These are phyloP conservation scores for Tragulus kanchil DNA, from an alignment of 2,113 vertebrate species.

Conservation along the genomic window DNA sequence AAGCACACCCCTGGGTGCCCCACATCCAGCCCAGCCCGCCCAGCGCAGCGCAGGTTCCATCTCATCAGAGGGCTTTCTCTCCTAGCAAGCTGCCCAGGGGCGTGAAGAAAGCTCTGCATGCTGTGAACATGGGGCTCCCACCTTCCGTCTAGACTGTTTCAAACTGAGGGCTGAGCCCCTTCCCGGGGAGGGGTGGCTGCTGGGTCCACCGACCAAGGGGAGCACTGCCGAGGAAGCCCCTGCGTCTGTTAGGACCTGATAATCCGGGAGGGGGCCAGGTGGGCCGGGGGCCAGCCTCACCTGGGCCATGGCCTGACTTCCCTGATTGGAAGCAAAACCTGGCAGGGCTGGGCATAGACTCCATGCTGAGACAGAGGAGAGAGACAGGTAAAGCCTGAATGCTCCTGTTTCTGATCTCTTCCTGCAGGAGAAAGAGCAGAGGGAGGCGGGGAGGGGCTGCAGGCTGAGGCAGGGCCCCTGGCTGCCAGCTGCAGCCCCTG, in stretches of 20 bases:
- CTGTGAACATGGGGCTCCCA: conserved; percentile 1
- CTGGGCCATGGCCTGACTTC: neutral
- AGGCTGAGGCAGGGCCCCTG: neutral
- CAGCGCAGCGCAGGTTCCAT: neutral
- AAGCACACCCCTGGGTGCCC: rapidly evolving
- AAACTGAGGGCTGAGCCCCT: conserved; percentile 42
- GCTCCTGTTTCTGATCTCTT: conserved; percentile 61
- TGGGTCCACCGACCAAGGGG: neutral
- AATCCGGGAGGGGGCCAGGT: neutral
- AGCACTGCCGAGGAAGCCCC: rapidly evolving
- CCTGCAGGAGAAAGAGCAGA: conserved; percentile 43
- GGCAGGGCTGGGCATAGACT: conserved; percentile 9
- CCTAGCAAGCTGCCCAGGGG: neutral
- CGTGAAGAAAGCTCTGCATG: neutral
- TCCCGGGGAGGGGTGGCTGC: neutral
- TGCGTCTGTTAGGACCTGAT: neutral
- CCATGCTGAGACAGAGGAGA: neutral
- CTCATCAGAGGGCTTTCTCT: neutral
- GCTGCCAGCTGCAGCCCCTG: conserved; percentile 32
- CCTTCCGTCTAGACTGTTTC: conserved; percentile 52
- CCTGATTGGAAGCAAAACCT: conserved; percentile 21
- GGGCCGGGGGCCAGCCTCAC: neutral
- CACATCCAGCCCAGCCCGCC: too few relatives aligned
- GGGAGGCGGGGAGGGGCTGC: neutral
- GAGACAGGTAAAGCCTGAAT: neutral